Conservation (phyloP, 2,113 vertebrate species). For the Marcusenius ussheri region DNA sequence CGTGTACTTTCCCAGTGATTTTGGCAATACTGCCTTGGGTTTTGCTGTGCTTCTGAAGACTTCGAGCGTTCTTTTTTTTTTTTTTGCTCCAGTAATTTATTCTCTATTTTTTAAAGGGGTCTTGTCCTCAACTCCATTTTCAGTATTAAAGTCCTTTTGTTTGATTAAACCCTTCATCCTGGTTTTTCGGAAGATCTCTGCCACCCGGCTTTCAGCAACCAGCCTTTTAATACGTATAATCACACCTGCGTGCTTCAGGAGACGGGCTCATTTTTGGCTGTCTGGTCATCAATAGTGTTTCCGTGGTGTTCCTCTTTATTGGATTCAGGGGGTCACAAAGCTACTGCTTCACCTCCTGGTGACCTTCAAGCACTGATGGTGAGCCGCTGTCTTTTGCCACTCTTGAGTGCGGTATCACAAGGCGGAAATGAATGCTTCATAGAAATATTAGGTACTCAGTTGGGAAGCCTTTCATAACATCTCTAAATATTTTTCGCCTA, state of each 20-base stretch:
- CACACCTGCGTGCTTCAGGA: not conserved
- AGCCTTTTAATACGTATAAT: not conserved
- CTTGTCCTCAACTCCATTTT: not conserved
- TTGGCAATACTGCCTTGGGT: not conserved
- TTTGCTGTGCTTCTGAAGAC: not conserved
- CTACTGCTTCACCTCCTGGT: not conserved
- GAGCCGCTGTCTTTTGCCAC: not conserved
- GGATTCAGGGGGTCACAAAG: not conserved
- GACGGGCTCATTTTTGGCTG: not conserved
- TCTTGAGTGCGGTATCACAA: not conserved
- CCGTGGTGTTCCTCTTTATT: not conserved
- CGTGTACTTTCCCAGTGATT: not conserved
- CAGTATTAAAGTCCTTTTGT: not conserved
- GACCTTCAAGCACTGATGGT: not conserved
- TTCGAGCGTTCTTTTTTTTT: not conserved
- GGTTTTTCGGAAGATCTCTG: not conserved
- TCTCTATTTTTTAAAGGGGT: not conserved
- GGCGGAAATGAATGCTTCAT: not conserved
- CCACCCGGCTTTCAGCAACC: not conserved
- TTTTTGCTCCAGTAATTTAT: not conserved
- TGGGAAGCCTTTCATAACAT: not conserved
- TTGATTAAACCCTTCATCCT: not conserved
- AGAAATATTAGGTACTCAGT: not conserved
- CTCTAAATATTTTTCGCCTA: not conserved
- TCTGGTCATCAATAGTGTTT: not conserved